A percentile compares a stretch with the other conserved stretches of the same genome.
Conservation (phyloP, 2,113 vertebrate species). For the Notarius quadriscutis region DNA sequence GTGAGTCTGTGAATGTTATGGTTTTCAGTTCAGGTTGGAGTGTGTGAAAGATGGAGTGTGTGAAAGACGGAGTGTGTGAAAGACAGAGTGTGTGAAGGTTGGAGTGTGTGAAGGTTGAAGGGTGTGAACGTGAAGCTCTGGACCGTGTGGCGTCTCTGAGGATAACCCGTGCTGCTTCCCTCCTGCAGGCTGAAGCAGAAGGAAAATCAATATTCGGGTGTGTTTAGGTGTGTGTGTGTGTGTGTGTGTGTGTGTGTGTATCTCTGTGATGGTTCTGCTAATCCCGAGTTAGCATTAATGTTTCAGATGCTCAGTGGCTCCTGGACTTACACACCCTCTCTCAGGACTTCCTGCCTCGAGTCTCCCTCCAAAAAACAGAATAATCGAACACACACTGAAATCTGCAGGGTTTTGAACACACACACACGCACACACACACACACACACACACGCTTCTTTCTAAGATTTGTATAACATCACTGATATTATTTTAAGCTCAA, state of each 20-base stretch:
- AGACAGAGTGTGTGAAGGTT: slow-evolving; percentile 64
- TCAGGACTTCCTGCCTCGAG: slow-evolving; percentile 50
- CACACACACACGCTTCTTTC: slow-evolving; percentile 10
- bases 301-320: slow-evolving; percentile 73
- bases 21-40: not conserved
- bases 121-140: slow-evolving; percentile 52
- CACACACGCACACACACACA: slow-evolving; percentile 23
- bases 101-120: slow-evolving; percentile 9
- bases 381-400: slow-evolving; percentile 54
- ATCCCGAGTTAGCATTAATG: slow-evolving; percentile 78
- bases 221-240: slow-evolving; percentile 42
- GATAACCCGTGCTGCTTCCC: slow-evolving; percentile 66
- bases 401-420: slow-evolving; percentile 10
- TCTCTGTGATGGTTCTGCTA: slow-evolving; percentile 75
- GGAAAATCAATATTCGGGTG: slow-evolving; percentile 76
- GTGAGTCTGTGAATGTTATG: slow-evolving; percentile 30
- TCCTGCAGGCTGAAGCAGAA: slow-evolving; percentile 68
- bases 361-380: slow-evolving; percentile 58
- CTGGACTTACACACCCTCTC: slow-evolving; percentile 46
- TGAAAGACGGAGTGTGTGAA: slow-evolving; percentile 44
- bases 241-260: slow-evolving; percentile 65
- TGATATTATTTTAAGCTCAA: not conserved
- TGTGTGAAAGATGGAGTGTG: not conserved
- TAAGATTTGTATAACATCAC: slow-evolving; percentile 19
- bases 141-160: slow-evolving; percentile 56